Conservation (phyloP, 1,140 invertebrate genomes). For the Liolophura sinensis region DNA sequence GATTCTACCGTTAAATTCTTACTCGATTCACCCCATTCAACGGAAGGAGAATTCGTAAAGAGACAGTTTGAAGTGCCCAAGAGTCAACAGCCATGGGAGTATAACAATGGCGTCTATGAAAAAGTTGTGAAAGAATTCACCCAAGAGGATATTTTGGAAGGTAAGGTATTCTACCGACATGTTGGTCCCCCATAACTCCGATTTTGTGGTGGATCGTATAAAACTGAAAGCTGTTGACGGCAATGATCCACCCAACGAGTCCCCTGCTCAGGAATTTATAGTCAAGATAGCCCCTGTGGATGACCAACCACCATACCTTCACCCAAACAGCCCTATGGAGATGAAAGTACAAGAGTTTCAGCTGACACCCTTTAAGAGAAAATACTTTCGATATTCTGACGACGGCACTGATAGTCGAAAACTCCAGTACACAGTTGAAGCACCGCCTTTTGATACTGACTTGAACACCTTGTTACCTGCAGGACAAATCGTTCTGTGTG, state of each 20-base stretch:
- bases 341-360: constrained; percentile 55
- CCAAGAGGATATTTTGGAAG: constrained; percentile 56
- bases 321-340: constrained; percentile 41
- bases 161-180: constrained; percentile 57
- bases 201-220: constrained; percentile 46
- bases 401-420: constrained; percentile 50
- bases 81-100: constrained; percentile 49
- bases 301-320: constrained; percentile 54
- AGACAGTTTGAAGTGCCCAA: constrained; percentile 45
- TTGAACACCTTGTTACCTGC: constrained; percentile 40
- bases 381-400: constrained; percentile 53
- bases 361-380: constrained; percentile 48
- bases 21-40: constrained; percentile 43
- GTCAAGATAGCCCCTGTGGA: constrained; percentile 57
- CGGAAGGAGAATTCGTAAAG: constrained; percentile 49
- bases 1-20: constrained; percentile 51
- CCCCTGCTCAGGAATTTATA: constrained; percentile 44
- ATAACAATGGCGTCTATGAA: constrained; percentile 50
- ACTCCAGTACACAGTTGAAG: constrained; percentile 44
- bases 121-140: constrained; percentile 48
- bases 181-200: constrained; percentile 42
- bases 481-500: constrained; percentile 52
- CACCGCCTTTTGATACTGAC: constrained; percentile 51
- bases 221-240: constrained; percentile 50
- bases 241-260: constrained; percentile 54